Evolutionary conservation across 2,797 vertebrate genomes (phyloP), one percentile per base, ranked within the genome.

Genomic region (Telmatherina bonti): DNA sequence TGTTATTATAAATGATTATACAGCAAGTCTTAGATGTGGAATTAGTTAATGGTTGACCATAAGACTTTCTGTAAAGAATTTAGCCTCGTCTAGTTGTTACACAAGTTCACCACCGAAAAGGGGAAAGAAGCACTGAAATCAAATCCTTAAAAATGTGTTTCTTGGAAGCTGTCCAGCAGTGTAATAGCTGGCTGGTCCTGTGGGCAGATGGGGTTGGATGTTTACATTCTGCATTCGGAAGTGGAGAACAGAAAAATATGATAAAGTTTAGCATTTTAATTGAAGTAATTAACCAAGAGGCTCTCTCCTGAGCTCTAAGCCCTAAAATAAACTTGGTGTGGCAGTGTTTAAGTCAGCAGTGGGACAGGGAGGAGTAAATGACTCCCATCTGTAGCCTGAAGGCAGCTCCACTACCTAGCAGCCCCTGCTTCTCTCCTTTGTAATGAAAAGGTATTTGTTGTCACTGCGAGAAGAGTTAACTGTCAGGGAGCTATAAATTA

Each of bases 361-460:
- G 85, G 85, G 79, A 84, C 75, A 73, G 73, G 78, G 87, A 86
- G 87, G 84, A 89, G 87, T 90, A 91, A 94, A 93, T 93, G 87
- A 79, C 79, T 93, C 87, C 88, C 92, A 92, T 94, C 78, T 95
- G 92, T 91, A 89, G 87, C 92, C 90, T 67, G 16, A 76, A 79
- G 89, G 87, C 85, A 79, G 81, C 70, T 78, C 72, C 74, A 70
- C 88, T 92, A 91, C 86, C 87, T 79, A 66, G 76, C 75, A 86
- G 85, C 45, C 78, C 26, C 71, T 71, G 76, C 85, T 79, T 67
- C 65, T 89, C 76, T 88, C 73, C 87, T 93, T 93, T 93, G 90
- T 94, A 93, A 93, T 93, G 88, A 95, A 90, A 93, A 91, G 88
- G 90, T 93, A 92, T 94, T 91, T 94, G 92, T 93, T 94, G 92